A percentile compares a stretch with the other conserved stretches of the same genome.
phyloP scores from a whole-genome alignment of 1,140 invertebrate species.

The Zelostemma sp. region DNA sequence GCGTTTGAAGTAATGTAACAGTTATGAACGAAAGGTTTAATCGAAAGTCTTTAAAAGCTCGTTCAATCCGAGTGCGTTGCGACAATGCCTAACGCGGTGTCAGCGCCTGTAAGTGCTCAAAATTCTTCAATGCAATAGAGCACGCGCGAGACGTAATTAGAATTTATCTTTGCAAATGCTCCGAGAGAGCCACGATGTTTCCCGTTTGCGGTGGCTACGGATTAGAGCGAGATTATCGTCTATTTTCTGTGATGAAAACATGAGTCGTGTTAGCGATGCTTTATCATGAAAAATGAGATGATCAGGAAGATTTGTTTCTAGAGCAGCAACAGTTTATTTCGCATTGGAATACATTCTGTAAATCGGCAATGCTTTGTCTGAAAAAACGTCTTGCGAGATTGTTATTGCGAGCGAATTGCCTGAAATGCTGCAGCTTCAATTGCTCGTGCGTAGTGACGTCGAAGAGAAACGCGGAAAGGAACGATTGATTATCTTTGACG shows the following conservation, averaged over 20 bases:
- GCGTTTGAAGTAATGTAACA: background rate
- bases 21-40: background rate
- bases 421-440: slow-evolving; percentile 28
- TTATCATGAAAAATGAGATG: slow-evolving; percentile 3
- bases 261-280: background rate
- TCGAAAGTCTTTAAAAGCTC: background rate
- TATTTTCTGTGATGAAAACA: slow-evolving; percentile 40
- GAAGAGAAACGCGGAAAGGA: slow-evolving; percentile 45
- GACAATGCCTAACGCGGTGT: slow-evolving; percentile 43
- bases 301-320: background rate
- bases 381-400: background rate
- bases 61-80: background rate
- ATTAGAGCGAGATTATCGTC: slow-evolving; percentile 32
- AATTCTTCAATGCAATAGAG: slow-evolving; percentile 18
- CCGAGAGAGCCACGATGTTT: slow-evolving; percentile 46
- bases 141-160: slow-evolving; percentile 42
- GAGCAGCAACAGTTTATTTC: background rate
- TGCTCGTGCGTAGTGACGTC: slow-evolving; percentile 47
- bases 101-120: slow-evolving; percentile 47
- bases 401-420: slow-evolving; percentile 6
- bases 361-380: too few species aligned
- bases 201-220: slow-evolving; percentile 47
- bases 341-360: background rate
- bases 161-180: slow-evolving; percentile 46
- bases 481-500: slow-evolving; percentile 59